A percentile compares a stretch with the other conserved stretches of the same genome.
phyloP scores from a whole-genome alignment of 2,113 vertebrate species.

The Paradisaea rubra region DNA sequence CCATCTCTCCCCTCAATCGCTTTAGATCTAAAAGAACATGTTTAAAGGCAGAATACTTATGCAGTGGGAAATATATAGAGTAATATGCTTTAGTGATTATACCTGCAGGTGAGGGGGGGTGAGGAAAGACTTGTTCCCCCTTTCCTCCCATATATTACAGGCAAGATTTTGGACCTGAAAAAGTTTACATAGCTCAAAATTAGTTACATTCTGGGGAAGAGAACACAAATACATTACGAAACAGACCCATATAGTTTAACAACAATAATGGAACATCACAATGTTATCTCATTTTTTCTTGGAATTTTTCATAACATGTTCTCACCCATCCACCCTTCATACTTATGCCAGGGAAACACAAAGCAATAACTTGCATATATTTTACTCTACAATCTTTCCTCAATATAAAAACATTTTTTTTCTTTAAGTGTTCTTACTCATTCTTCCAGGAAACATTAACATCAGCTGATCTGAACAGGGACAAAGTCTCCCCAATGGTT shows the following conservation, averaged over 20 bases:
- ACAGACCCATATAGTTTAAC: background rate
- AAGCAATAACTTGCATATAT: background rate
- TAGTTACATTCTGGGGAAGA: background rate
- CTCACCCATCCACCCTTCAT: background rate
- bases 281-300: background rate
- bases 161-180: background rate
- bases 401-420: background rate
- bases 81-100: background rate
- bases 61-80: background rate
- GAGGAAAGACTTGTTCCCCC: accelerated
- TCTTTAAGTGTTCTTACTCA: background rate
- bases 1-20: background rate
- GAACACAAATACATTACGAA: background rate
- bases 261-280: background rate
- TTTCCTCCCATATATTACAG: background rate
- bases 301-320: background rate
- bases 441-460: background rate
- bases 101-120: accelerated
- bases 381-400: background rate
- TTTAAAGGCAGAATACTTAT: background rate
- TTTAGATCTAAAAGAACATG: background rate
- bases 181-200: background rate
- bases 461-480: background rate
- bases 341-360: background rate
- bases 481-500: background rate